Percentiles rank a stretch among this genome's conserved stretches.
These are phyloP conservation scores for Trissolcus basalis DNA, from an alignment of 1,140 invertebrate genomes.

Conservation along the genomic window DNA sequence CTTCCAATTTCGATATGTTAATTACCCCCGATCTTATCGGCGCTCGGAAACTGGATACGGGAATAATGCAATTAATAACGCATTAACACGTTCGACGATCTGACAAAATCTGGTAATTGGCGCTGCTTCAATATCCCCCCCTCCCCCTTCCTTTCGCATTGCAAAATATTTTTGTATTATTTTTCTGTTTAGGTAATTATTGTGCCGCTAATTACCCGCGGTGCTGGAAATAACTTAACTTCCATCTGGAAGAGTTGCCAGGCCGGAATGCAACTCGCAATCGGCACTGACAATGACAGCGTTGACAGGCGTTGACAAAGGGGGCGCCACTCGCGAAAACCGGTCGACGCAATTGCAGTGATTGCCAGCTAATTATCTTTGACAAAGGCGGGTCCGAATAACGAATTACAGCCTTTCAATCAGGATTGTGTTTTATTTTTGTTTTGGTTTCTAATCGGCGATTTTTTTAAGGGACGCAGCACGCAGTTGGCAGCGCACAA, in stretches of 20 bases:
- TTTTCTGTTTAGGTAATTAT: slow-evolving; percentile 23
- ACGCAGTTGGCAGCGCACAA: slow-evolving; percentile 44
- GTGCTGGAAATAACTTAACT: slow-evolving; percentile 41
- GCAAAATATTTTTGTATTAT: neutral
- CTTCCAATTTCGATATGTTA: slow-evolving; percentile 20
- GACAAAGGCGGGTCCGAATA: slow-evolving; percentile 5
- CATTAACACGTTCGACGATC: slow-evolving; percentile 27
- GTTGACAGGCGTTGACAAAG: slow-evolving; percentile 19
- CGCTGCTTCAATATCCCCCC: slow-evolving; percentile 24
- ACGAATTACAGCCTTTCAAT: slow-evolving; percentile 12
- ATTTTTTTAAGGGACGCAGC: neutral
- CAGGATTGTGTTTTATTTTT: neutral
- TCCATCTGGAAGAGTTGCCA: slow-evolving; percentile 8
- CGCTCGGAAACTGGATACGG: slow-evolving; percentile 3
- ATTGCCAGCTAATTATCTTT: slow-evolving; percentile 29
- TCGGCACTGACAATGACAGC: slow-evolving; percentile 52
- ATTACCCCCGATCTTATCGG: slow-evolving; percentile 4
- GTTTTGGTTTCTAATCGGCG: neutral
- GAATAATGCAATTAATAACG: slow-evolving; percentile 33
- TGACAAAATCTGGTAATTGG: slow-evolving; percentile 26
- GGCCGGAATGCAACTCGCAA: no score
- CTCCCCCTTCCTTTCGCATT: no score
- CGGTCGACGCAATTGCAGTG: slow-evolving; percentile 27
- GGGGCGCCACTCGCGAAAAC: slow-evolving; percentile 20
- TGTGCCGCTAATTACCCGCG: slow-evolving; percentile 36